These are phyloP conservation scores for Hoplodrina blanda DNA, from an alignment of 2,888 invertebrate genomes.

Conservation along the genomic window DNA sequence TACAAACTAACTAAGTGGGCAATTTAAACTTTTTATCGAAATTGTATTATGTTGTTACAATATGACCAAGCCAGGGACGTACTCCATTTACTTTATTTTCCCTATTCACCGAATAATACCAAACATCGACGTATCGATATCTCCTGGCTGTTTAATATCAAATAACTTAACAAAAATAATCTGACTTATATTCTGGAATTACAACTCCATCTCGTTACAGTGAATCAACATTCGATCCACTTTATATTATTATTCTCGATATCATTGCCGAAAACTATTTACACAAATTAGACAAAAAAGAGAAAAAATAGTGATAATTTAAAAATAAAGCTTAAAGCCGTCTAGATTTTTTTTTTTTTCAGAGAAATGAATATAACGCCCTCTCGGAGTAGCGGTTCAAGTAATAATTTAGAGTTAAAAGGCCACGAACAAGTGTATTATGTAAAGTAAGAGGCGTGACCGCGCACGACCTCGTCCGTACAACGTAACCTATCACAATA, in stretches of 20 bases:
- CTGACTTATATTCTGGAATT: conserved; percentile 70
- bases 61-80: conserved; percentile 62
- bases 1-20: conserved; percentile 86
- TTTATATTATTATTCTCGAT: conserved; percentile 60
- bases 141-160: conserved; percentile 64
- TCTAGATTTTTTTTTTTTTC: conserved; percentile 66
- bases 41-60: conserved; percentile 40
- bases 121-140: conserved; percentile 49
- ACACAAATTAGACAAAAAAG: conserved; percentile 67
- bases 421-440: conserved; percentile 75
- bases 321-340: conserved; percentile 78
- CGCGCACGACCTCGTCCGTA: conserved; percentile 42
- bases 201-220: conserved; percentile 60
- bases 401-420: conserved; percentile 74
- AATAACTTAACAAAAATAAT: conserved; percentile 70
- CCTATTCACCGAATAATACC: conserved; percentile 51
- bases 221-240: conserved; percentile 59
- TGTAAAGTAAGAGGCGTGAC: conserved; percentile 47
- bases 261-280: conserved; percentile 69
- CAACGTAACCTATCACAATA: conserved; percentile 68
- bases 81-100: conserved; percentile 29
- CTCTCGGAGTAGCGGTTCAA: conserved; percentile 61
- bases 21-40: conserved; percentile 62
- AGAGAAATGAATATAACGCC: conserved; percentile 59
- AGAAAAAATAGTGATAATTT: conserved; percentile 60